phyloP scores from a whole-genome alignment of 2,888 invertebrate genomes.

The Cephus spinipes region DNA sequence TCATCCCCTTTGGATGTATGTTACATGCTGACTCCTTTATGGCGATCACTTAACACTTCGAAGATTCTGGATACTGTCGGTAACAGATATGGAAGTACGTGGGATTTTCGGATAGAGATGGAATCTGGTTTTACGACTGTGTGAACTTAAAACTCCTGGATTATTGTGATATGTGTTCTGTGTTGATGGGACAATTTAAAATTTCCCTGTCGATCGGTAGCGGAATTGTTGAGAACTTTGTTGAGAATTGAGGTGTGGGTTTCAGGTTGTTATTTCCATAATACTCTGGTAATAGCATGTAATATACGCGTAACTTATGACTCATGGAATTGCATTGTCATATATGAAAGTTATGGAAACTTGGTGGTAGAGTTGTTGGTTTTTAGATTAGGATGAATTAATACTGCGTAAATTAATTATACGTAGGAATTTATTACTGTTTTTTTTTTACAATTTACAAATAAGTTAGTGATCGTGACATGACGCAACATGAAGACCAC shows the following conservation, averaged over 20 bases:
- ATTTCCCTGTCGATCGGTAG: not conserved
- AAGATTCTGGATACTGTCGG: not conserved
- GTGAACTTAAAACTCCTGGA: not conserved
- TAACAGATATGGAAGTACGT: not conserved
- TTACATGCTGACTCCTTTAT: not conserved
- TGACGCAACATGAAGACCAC: conserved; percentile 1
- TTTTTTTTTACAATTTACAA: conserved; percentile 17
- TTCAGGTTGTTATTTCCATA: not conserved
- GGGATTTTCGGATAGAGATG: not conserved
- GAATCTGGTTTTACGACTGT: not conserved
- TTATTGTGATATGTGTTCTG: not conserved
- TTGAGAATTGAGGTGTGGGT: not conserved
- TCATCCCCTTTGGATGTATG: conserved; percentile 15
- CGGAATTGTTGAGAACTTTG: not conserved
- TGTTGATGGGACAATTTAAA: not conserved
- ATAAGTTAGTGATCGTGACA: conserved; percentile 17
- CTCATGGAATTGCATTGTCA: not conserved
- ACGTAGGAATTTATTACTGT: not conserved
- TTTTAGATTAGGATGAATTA: not conserved
- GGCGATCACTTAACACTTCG: not conserved
- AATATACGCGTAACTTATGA: not conserved
- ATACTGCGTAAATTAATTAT: not conserved
- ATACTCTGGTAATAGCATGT: not conserved
- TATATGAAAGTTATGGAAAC: not conserved
- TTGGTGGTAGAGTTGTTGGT: not conserved